Conservation (phyloP, 2,888 invertebrate genomes). For the Agrochola circellaris region DNA sequence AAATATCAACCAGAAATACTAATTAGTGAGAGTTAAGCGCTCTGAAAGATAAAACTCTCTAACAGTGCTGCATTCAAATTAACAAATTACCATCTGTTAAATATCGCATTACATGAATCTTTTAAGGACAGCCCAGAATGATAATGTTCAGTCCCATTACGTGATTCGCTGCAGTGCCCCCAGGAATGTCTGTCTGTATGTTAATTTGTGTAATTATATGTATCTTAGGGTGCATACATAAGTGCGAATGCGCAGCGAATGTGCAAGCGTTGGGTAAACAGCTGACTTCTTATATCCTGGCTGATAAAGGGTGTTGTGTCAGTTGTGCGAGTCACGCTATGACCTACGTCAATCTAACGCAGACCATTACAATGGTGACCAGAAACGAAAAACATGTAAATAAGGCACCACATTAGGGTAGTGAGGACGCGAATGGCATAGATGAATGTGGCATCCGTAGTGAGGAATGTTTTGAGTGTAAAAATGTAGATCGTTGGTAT, state of each 20-base stretch:
- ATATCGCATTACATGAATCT: slow-evolving; percentile 69
- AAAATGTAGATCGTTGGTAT: neutral
- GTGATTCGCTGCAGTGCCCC: slow-evolving; percentile 52
- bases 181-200: slow-evolving; percentile 64
- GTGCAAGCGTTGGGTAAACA: slow-evolving; percentile 34
- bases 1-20: slow-evolving; percentile 42
- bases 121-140: slow-evolving; percentile 57
- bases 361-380: neutral
- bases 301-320: neutral
- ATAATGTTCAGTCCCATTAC: slow-evolving; percentile 62
- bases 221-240: slow-evolving; percentile 59
- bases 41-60: slow-evolving; percentile 55
- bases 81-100: slow-evolving; percentile 66
- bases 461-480: neutral
- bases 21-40: slow-evolving; percentile 59
- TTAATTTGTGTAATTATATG: slow-evolving; percentile 61
- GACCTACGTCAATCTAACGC: neutral
- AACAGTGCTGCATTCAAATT: slow-evolving; percentile 65
- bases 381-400: neutral
- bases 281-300: slow-evolving; percentile 15
- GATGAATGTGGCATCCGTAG: neutral
- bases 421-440: neutral
- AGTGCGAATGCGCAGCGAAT: slow-evolving; percentile 36
- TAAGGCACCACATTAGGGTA: neutral
- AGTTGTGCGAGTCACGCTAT: slow-evolving; percentile 30